Evolutionary conservation across 2,797 vertebrate genomes (phyloP).

Genomic region (Muraenolepis orangiensis): DNA sequence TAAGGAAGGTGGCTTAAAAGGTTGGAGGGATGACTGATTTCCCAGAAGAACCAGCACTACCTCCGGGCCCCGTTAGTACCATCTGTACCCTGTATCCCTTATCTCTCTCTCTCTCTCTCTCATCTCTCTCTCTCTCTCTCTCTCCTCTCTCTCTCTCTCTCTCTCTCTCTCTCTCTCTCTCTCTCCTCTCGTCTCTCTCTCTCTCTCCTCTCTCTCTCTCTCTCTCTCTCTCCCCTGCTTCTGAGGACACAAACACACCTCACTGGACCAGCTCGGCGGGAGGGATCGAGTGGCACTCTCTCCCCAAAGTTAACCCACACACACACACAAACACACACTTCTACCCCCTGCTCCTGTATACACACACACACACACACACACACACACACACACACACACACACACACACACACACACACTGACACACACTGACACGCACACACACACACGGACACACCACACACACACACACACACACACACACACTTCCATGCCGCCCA

Average conservation of each 20-base stretch:
- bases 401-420: constrained; percentile 19
- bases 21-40: constrained; percentile 68
- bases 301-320: background rate
- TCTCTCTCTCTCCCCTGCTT: constrained; percentile 1
- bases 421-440: constrained; percentile 13
- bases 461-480: constrained; percentile 10
- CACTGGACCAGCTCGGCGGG: constrained; percentile 13
- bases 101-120: constrained; percentile 36
- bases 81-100: constrained; percentile 71
- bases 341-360: background rate
- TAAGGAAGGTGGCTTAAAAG: constrained; percentile 46
- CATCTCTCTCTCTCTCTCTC: constrained; percentile 22
- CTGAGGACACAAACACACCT: constrained; percentile 30
- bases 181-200: constrained; percentile 29
- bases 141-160: constrained; percentile 23
- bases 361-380: background rate
- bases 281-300: background rate
- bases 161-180: constrained; percentile 23
- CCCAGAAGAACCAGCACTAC: constrained; percentile 62
- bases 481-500: constrained; percentile 37
- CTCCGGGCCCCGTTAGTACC: constrained; percentile 69
- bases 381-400: background rate
- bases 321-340: background rate
- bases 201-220: constrained; percentile 27
- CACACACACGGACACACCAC: constrained; percentile 7